Percentiles rank a stretch among this genome's conserved stretches.
phyloP scores from a whole-genome alignment of 1,140 invertebrate genomes.

The fruit fly (Drosophila melanogaster) region DNA sequence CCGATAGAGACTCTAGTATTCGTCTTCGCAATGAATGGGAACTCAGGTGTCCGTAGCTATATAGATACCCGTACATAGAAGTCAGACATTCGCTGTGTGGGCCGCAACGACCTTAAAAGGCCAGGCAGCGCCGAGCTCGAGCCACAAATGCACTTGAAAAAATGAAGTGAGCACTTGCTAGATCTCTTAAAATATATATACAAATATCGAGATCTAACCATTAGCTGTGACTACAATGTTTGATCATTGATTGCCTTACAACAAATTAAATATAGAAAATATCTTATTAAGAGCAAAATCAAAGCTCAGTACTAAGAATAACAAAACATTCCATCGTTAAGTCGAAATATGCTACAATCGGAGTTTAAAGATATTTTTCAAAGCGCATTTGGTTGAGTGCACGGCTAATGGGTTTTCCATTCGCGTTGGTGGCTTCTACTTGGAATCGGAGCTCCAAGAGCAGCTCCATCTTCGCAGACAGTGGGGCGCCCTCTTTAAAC shows the following conservation, averaged over 20 bases:
- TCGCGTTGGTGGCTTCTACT: conserved; percentile 21
- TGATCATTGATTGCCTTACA: no score
- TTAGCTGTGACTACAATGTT: no score
- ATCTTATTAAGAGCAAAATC: no score
- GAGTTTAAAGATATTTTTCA: no score
- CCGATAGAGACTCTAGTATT: conserved; percentile 4
- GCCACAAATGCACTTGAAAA: conserved; percentile 19
- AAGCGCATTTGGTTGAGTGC: background rate
- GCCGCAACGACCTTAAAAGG: conserved; percentile 44
- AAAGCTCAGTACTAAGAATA: no score
- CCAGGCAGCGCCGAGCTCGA: background rate
- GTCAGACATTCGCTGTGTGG: conserved; percentile 25
- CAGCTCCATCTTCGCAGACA: conserved; percentile 20
- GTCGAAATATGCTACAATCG: no score
- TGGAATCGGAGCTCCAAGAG: conserved; percentile 6
- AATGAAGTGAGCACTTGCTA: background rate
- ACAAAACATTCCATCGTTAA: no score
- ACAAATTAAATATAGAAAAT: no score
- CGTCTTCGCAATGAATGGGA: conserved; percentile 17
- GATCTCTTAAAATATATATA: no score
- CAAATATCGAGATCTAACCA: no score
- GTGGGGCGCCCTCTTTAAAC: conserved; percentile 37
- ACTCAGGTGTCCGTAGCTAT: conserved; percentile 23
- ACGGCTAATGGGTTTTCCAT: background rate
- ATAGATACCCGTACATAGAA: conserved; percentile 19